Percentiles rank a stretch among this genome's conserved stretches.
Evolutionary conservation across 2,113 vertebrate species (phyloP).

Genomic region (Ramphastos sulfuratus): DNA sequence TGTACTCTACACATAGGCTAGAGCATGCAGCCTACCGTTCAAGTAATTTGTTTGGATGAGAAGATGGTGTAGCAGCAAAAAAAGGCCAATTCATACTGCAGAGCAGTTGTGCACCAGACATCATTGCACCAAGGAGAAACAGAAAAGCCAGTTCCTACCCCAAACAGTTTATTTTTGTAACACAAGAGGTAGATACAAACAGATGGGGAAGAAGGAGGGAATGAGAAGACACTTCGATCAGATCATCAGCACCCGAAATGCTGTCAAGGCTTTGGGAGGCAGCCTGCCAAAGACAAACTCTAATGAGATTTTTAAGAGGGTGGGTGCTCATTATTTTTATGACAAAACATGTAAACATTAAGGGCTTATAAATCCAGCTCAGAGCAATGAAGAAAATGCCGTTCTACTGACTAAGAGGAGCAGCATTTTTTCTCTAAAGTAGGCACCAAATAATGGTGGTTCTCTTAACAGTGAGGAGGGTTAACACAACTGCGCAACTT

Average conservation of each 20-base stretch:
- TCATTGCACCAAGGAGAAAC: not conserved
- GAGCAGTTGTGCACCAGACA: not conserved
- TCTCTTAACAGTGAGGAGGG: not conserved
- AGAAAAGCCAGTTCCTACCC: not conserved
- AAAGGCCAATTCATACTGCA: not conserved
- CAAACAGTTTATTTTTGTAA: constrained; percentile 37
- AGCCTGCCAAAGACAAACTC: constrained; percentile 51
- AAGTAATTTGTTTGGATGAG: not conserved
- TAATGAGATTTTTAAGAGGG: constrained; percentile 46
- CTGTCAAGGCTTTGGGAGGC: constrained; percentile 43
- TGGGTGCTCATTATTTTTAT: constrained; percentile 37
- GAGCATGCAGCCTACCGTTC: not conserved
- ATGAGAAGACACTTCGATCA: not conserved
- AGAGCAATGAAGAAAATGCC: not conserved
- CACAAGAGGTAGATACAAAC: constrained; percentile 37
- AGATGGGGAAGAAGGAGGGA: constrained; percentile 65
- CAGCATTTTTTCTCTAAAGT: not conserved
- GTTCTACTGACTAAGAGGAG: not conserved
- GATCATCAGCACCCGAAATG: constrained; percentile 19
- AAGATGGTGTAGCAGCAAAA: not conserved
- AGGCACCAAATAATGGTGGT: not conserved
- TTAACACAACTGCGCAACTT: not conserved
- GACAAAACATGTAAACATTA: constrained; percentile 35
- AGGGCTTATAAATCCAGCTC: not conserved
- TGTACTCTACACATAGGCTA: fast-evolving